phyloP scores from a whole-genome alignment of 2,888 invertebrate genomes.

The Diplolepis rosae region DNA sequence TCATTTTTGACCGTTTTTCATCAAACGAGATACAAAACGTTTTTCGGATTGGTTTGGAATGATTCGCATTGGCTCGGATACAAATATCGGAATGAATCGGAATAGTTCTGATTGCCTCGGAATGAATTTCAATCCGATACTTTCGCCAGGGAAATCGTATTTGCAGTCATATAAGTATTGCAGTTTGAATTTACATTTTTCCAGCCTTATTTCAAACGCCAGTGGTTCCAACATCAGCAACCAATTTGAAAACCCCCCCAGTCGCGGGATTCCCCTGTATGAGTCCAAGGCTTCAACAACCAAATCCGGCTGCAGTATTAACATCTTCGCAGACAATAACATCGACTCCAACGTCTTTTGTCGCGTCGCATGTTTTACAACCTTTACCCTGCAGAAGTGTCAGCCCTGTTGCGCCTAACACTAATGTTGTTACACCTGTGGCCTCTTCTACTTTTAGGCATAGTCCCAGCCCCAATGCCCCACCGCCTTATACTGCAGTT shows the following conservation, averaged over 20 bases:
- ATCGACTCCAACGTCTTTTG: conserved; percentile 76
- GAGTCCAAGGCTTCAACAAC: conserved; percentile 71
- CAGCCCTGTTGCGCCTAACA: conserved; percentile 61
- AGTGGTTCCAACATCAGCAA: conserved; percentile 66
- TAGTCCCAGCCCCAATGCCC: conserved; percentile 68
- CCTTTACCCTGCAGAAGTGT: conserved; percentile 67
- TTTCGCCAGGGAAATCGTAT: too few relatives aligned
- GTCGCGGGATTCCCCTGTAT: conserved; percentile 66
- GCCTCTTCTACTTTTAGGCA: conserved; percentile 65
- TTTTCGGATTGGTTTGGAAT: too few relatives aligned
- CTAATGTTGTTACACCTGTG: conserved; percentile 42
- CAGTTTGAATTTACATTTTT: conserved; percentile 29
- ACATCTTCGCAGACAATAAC: conserved; percentile 70
- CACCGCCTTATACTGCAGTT: conserved; percentile 62
- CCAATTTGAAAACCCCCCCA: conserved; percentile 58
- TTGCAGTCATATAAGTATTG: not conserved
- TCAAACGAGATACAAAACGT: too few relatives aligned
- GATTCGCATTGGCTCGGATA: too few relatives aligned
- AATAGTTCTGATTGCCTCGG: too few relatives aligned
- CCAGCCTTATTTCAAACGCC: conserved; percentile 82
- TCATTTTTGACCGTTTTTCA: too few relatives aligned
- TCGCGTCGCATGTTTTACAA: conserved; percentile 76
- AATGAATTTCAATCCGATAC: too few relatives aligned
- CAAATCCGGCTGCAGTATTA: conserved; percentile 48
- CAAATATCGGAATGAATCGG: too few relatives aligned